Conservation (phyloP, 1,140 invertebrate genomes). For the Acyrthosiphon pisum region DNA sequence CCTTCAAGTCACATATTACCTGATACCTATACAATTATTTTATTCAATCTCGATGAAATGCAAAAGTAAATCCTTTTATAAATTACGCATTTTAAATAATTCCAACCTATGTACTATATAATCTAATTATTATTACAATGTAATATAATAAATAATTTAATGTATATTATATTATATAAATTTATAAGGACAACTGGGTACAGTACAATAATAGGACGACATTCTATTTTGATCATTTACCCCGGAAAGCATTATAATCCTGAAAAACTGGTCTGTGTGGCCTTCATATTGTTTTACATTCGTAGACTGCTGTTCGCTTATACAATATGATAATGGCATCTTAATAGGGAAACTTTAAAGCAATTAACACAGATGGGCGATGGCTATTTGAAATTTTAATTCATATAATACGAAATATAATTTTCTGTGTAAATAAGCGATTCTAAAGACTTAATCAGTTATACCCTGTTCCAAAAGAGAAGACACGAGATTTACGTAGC, state of each 20-base stretch:
- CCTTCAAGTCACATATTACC: neutral
- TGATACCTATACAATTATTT: neutral
- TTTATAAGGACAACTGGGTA: neutral
- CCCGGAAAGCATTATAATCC: constrained; percentile 47
- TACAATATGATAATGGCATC: neutral
- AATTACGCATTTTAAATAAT: neutral
- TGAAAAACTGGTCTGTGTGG: constrained; percentile 25
- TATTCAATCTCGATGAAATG: neutral
- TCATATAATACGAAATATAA: neutral
- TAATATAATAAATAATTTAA: neutral
- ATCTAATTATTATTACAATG: neutral
- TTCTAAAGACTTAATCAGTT: neutral
- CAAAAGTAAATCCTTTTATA: neutral
- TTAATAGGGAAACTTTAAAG: neutral
- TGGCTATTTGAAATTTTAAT: neutral
- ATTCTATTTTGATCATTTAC: constrained; percentile 34
- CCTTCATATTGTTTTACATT: constrained; percentile 33
- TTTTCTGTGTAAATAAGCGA: neutral
- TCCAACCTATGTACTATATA: neutral
- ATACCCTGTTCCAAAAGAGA: too few relatives aligned
- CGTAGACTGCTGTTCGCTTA: neutral
- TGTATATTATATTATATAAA: neutral
- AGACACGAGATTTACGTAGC: too few relatives aligned
- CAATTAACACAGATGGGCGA: too few relatives aligned
- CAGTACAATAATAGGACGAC: neutral